A percentile compares a stretch with the other conserved stretches of the same genome.
Conservation (phyloP, 2,888 invertebrate genomes). For the Clusia tigrina region DNA sequence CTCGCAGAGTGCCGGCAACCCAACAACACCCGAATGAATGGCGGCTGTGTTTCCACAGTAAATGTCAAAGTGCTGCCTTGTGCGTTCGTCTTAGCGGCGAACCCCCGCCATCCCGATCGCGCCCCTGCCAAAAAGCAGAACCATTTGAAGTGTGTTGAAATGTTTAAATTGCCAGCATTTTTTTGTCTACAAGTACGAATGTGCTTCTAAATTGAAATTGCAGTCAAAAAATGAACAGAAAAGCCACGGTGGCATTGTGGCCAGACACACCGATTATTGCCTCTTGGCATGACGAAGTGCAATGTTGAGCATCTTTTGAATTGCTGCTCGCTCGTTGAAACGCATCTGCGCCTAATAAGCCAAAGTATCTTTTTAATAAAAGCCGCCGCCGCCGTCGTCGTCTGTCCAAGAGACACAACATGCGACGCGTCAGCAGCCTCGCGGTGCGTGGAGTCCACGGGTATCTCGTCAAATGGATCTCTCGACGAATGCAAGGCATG, state of each 20-base stretch:
- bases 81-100: background rate
- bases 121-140: too few species aligned
- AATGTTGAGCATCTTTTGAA: too few species aligned
- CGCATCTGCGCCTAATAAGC: too few species aligned
- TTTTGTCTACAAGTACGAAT: too few species aligned
- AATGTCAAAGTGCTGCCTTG: constrained; percentile 5
- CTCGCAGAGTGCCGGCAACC: too few species aligned
- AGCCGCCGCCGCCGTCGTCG: background rate
- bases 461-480: constrained; percentile 1
- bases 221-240: background rate
- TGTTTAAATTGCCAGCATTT: background rate
- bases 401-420: background rate
- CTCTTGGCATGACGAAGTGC: too few species aligned
- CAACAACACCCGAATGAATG: too few species aligned
- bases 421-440: background rate
- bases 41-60: too few species aligned
- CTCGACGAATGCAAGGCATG: background rate
- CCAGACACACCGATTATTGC: background rate
- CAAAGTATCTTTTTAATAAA: constrained; percentile 5
- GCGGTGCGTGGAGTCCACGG: background rate
- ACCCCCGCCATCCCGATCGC: too few species aligned
- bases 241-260: background rate
- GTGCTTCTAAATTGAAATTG: background rate
- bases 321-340: too few species aligned
- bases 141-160: background rate